A percentile compares a stretch with the other conserved stretches of the same genome.
Evolutionary conservation across 1,140 invertebrate species (phyloP).

Genomic region (Calosoma granatense): DNA sequence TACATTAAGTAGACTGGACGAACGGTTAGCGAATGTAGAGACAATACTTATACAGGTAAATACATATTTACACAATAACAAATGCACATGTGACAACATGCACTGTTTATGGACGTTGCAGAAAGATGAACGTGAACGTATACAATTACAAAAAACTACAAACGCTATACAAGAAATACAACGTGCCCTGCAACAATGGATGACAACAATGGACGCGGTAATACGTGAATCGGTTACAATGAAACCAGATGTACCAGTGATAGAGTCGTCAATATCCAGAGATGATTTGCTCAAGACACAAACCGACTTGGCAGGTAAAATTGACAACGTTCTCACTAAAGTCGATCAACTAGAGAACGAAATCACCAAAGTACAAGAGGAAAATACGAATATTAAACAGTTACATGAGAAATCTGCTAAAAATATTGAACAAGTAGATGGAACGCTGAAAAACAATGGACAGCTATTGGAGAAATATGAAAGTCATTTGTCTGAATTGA

Average conservation of each 20-base stretch:
- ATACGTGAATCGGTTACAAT: background rate
- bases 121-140: conserved; percentile 56
- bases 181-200: conserved; percentile 46
- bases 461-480: conserved; percentile 43
- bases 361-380: conserved; percentile 35
- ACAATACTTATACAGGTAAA: conserved; percentile 48
- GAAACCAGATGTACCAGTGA: conserved; percentile 20
- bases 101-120: conserved; percentile 23
- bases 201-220: background rate
- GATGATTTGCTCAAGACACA: conserved; percentile 37
- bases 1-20: conserved; percentile 52
- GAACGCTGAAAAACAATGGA: conserved; percentile 33
- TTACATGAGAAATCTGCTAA: conserved; percentile 25
- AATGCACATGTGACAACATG: background rate
- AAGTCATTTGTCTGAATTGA: conserved; percentile 42
- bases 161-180: conserved; percentile 55
- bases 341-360: conserved; percentile 42
- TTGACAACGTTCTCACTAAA: conserved; percentile 41
- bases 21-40: conserved; percentile 57
- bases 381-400: conserved; percentile 30
- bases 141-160: conserved; percentile 55
- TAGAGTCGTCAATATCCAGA: conserved; percentile 26
- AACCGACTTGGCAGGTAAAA: conserved; percentile 43
- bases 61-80: background rate
- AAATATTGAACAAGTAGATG: conserved; percentile 28